Base-by-base conservation (phyloP, 2,797 vertebrate species). In the Melanotaenia maccullochi region DNA sequence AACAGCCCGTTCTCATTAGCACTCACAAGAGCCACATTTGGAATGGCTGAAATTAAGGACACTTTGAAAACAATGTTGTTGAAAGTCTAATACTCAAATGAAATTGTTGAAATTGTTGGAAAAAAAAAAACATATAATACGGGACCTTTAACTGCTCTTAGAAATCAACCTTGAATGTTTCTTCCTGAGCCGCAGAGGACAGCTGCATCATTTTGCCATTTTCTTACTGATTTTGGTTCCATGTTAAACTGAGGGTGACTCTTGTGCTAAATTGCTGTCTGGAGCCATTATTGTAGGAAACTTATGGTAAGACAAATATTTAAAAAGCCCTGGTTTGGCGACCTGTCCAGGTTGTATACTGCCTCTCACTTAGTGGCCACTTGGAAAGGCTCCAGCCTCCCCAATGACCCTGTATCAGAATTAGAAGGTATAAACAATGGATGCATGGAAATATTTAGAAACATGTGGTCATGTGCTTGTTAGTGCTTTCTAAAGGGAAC, bases 261-360 rank as follows among this genome's bases (percentile, higher is more conserved):
- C 51, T 30, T 0, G 13, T 57, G 20, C 57, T 56, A 52, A 79
- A 72, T 33, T 68, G 60, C 64, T 54, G 57, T 56, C 69, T 59
- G 36, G 18, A 51, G 54, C 55, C 73, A 38, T 75, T 42, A 81
- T 78, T 65, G 49, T 13, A 59, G 35, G 49, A 69, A 78, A 75
- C 62, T 75, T 65, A 79, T 70, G 65, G 75, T 62, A 25, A 78
- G 79, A 79, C 33, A 81, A 85, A 84, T 72, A 77, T 49, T 49
- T 49, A 49, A 11, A 49, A 49, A 22, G 47, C 47, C 9, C 20
- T 22, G 9, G 20, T 49, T 49, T 49, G 47, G n/a, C n/a, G n/a
- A 49, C 20, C 47, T 49, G 20, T 49, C 47, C n/a, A 13, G 40
- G 40, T 16, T 42, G 13, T 16, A 42, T 13, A 4, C 47, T 47